These are phyloP conservation scores for Platichthys flesus DNA, from an alignment of 2,113 vertebrate species.

Conservation along the genomic window DNA sequence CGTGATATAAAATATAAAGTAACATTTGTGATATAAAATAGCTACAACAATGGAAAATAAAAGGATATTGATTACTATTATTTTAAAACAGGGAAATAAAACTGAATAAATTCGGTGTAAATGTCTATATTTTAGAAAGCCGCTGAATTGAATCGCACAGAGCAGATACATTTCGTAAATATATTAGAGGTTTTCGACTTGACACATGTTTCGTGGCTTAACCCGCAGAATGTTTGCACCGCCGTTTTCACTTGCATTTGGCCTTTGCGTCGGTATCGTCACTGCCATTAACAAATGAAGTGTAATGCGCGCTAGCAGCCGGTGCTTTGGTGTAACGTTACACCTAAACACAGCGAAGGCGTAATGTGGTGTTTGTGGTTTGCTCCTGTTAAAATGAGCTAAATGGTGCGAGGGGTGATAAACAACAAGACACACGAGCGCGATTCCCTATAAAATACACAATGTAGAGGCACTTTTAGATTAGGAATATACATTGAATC, in stretches of 20 bases:
- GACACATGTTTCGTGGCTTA: too few species aligned
- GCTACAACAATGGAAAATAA: not conserved
- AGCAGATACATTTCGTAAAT: too few species aligned
- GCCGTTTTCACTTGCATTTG: slow-evolving; percentile 48
- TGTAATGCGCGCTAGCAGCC: slow-evolving; percentile 22
- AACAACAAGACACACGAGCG: not conserved
- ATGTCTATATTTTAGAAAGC: too few species aligned
- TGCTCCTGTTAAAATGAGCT: slow-evolving; percentile 39
- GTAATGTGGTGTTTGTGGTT: slow-evolving; percentile 41
- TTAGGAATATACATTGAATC: not conserved
- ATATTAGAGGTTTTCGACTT: too few species aligned
- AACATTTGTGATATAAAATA: not conserved
- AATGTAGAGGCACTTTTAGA: not conserved
- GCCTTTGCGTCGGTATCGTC: slow-evolving; percentile 44
- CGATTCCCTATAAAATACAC: not conserved
- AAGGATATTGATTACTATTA: not conserved
- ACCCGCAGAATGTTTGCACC: slow-evolving; percentile 35
- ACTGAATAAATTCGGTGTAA: too few species aligned
- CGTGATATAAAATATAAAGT: not conserved
- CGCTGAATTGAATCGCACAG: too few species aligned
- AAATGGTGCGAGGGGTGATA: slow-evolving; percentile 7
- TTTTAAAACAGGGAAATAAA: not conserved
- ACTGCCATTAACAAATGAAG: slow-evolving; percentile 55
- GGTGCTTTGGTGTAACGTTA: slow-evolving; percentile 47
- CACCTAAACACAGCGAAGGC: slow-evolving; percentile 39